phyloP scores from a whole-genome alignment of 2,888 invertebrate genomes.

The Cylindroiulus punctatus region DNA sequence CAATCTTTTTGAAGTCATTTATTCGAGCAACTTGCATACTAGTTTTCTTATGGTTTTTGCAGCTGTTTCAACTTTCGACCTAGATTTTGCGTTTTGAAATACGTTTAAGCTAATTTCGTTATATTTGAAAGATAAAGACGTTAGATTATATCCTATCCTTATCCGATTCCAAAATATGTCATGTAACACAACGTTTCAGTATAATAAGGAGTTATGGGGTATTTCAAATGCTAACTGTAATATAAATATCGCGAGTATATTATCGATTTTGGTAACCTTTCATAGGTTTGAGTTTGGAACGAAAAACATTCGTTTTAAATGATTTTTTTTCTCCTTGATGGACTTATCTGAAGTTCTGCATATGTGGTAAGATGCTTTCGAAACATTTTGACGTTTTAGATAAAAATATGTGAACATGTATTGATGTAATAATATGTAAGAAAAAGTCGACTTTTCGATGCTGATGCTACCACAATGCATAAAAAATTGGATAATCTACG shows the following conservation, averaged over 20 bases:
- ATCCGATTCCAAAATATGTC: not conserved
- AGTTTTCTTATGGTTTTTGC: not conserved
- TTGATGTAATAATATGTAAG: too few species aligned
- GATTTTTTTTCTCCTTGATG: not conserved
- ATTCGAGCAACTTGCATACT: not conserved
- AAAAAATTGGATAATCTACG: too few species aligned
- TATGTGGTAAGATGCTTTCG: not conserved
- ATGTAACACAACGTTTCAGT: not conserved
- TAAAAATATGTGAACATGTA: not conserved
- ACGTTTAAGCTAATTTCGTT: slow-evolving; percentile 11
- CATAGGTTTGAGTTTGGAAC: not conserved
- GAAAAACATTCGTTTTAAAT: not conserved
- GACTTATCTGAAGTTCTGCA: not conserved
- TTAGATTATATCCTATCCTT: not conserved
- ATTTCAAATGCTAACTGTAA: not conserved
- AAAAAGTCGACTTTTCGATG: too few species aligned
- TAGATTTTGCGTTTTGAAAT: slow-evolving; percentile 13
- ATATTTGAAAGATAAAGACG: not conserved
- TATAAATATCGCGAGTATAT: not conserved
- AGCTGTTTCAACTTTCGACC: slow-evolving; percentile 34
- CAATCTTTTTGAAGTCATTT: not conserved
- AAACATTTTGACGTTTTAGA: not conserved
- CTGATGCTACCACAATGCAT: too few species aligned
- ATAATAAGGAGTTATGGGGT: not conserved
- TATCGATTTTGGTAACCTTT: not conserved